phyloP scores from a whole-genome alignment of 2,113 vertebrate genomes.

The Pitta sordida region DNA sequence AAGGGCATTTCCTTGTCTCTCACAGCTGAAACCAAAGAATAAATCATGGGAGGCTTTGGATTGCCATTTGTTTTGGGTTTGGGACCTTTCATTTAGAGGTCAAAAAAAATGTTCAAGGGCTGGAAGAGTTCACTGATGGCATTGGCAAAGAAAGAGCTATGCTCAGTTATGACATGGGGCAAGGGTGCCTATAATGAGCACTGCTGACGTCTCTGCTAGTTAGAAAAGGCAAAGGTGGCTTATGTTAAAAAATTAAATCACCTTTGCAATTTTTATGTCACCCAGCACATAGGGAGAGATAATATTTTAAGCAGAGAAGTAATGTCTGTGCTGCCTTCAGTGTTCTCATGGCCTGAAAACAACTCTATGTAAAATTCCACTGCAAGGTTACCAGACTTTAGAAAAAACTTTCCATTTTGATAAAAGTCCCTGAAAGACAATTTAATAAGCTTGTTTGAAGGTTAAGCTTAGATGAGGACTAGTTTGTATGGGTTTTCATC shows the following conservation, averaged over 20 bases:
- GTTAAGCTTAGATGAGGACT: background rate
- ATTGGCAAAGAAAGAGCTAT: background rate
- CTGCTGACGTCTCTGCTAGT: background rate
- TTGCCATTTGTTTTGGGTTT: constrained; percentile 2
- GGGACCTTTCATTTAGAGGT: background rate
- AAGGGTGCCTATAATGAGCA: background rate
- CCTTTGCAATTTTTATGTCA: background rate
- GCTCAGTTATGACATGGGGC: background rate
- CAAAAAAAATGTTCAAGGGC: background rate
- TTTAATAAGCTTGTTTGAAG: background rate
- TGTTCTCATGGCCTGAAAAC: background rate
- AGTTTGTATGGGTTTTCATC: background rate
- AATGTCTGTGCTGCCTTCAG: background rate
- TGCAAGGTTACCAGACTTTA: background rate
- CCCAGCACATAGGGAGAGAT: background rate
- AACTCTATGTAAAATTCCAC: background rate
- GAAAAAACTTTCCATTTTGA: background rate
- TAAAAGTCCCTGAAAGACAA: background rate
- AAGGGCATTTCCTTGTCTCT: background rate
- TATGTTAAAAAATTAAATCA: background rate
- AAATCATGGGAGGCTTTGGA: background rate
- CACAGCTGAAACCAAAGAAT: background rate
- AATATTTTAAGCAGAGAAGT: background rate
- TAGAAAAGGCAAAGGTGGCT: background rate
- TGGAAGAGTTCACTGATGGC: background rate